Base-by-base conservation (phyloP, 1,140 invertebrate genomes). In the Tenebrio molitor region DNA sequence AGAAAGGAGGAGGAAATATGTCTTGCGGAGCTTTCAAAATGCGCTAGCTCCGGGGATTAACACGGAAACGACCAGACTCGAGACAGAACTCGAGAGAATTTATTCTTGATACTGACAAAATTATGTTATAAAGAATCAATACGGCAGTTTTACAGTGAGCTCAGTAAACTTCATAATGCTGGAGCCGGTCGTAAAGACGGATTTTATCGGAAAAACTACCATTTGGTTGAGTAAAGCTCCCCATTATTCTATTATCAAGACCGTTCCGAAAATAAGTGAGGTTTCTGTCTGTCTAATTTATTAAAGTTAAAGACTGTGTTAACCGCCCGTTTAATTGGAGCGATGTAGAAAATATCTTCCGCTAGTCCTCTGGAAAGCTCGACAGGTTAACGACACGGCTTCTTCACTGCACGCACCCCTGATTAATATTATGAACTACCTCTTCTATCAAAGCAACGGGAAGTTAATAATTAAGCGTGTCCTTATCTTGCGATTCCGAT, bases 81-180 rank as follows among this genome's bases (percentile, higher is more conserved):
- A 46, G 42, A 46, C 42, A 46, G 42, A 53, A 21, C 23, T 58
- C 12, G 8, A 1, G 50, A 58, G 50, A 58, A 58, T 29, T 58
- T 58, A 58, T 58, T 58, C 23, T 58, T 58, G 50, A 58, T 58
- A 58, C 50, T 12, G 23, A 23, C 8, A 58, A 25, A 58, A 58
- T 58, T 58, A 58, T 25, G 50, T 58, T 58, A 58, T 58, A 58
- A 58, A 58, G 50, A 58, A 58, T 58, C 50, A 58, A 58, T 58
- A 58, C 21, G 23, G 50, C 50, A 58, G 50, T 58, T 58, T 58
- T 29, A 58, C 50, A 58, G 21, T 58, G 50, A 58, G 50, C 50
- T 58, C 50, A 58, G 50, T 58, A 58, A 58, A 58, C 50, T 58
- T 58, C 50, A 58, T 58, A 58, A 58, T 58, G 23, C 23, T 58